Evolutionary conservation across 2,888 invertebrate species (phyloP).

Genomic region (Zaprionus obscuricornis): DNA sequence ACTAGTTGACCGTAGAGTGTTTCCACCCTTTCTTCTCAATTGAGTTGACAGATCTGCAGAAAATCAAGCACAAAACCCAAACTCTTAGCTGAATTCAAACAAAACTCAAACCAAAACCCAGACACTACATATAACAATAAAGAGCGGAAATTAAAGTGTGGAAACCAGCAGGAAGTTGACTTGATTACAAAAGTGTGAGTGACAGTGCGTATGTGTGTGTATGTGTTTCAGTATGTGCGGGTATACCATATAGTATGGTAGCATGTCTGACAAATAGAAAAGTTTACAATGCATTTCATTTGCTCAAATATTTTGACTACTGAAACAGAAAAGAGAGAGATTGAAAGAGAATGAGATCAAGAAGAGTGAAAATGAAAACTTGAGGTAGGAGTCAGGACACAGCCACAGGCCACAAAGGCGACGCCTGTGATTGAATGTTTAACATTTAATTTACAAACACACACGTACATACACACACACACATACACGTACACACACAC

Average conservation of each 20-base stretch:
- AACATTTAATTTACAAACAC: constrained; percentile 69
- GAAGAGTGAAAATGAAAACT: constrained; percentile 10
- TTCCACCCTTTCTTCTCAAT: constrained; percentile 40
- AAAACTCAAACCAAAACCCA: constrained; percentile 38
- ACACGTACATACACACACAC: background rate
- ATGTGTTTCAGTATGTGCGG: background rate
- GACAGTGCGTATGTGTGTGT: background rate
- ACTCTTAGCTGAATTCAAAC: constrained; percentile 36
- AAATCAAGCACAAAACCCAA: constrained; percentile 60
- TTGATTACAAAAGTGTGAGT: constrained; percentile 66
- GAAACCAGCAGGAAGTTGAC: constrained; percentile 75
- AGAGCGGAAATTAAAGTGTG: constrained; percentile 78
- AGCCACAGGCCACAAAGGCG: constrained; percentile 51
- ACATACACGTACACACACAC: background rate
- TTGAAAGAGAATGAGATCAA: background rate
- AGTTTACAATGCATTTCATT: constrained; percentile 72
- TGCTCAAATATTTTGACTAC: constrained; percentile 52
- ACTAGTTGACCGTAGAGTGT: constrained; percentile 15
- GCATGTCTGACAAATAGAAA: constrained; percentile 63
- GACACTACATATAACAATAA: constrained; percentile 64
- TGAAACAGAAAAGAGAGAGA: constrained; percentile 18
- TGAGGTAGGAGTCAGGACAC: constrained; percentile 31
- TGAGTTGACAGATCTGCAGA: constrained; percentile 58
- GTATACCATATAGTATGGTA: constrained; percentile 29
- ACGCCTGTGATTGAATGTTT: constrained; percentile 69